Percentiles rank a stretch among this genome's conserved stretches.
Evolutionary conservation across 2,797 vertebrate species (phyloP).

Genomic region (Darevskia nairensis): DNA sequence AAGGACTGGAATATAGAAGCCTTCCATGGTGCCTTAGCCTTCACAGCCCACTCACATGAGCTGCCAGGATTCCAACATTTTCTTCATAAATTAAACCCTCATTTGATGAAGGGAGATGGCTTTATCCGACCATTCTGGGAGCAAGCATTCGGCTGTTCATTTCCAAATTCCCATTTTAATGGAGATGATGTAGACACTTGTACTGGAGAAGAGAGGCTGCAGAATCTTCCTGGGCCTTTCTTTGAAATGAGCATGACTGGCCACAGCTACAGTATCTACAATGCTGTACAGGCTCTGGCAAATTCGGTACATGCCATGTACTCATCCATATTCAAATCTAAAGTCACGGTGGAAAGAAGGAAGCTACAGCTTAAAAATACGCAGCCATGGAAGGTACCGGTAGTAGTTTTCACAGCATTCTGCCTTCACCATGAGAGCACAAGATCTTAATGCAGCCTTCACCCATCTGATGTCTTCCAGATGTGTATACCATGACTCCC

Average conservation of each 20-base stretch:
- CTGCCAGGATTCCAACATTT: not conserved
- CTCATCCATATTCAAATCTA: not conserved
- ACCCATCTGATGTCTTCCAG: too few relatives aligned
- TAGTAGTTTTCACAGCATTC: not conserved
- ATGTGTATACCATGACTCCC: too few relatives aligned
- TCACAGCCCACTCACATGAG: not conserved
- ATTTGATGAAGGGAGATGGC: not conserved
- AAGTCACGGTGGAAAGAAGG: not conserved
- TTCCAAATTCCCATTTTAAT: not conserved
- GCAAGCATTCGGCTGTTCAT: slow-evolving; percentile 24
- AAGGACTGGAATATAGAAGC: not conserved
- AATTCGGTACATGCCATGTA: not conserved
- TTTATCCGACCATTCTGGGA: slow-evolving; percentile 26
- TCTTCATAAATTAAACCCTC: not conserved
- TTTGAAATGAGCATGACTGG: slow-evolving; percentile 28
- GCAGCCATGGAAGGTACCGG: slow-evolving; percentile 25
- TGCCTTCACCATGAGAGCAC: too few relatives aligned
- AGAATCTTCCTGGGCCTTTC: slow-evolving; percentile 4
- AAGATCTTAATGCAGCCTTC: too few relatives aligned
- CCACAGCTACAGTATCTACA: slow-evolving; percentile 23
- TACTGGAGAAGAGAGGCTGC: not conserved
- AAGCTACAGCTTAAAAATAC: not conserved
- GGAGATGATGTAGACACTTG: not conserved
- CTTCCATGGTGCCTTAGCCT: slow-evolving; percentile 19
- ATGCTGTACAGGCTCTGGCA: slow-evolving; percentile 8